Evolutionary conservation across 2,888 invertebrate genomes (phyloP).

Genomic region (Meiosimyza platycephala): DNA sequence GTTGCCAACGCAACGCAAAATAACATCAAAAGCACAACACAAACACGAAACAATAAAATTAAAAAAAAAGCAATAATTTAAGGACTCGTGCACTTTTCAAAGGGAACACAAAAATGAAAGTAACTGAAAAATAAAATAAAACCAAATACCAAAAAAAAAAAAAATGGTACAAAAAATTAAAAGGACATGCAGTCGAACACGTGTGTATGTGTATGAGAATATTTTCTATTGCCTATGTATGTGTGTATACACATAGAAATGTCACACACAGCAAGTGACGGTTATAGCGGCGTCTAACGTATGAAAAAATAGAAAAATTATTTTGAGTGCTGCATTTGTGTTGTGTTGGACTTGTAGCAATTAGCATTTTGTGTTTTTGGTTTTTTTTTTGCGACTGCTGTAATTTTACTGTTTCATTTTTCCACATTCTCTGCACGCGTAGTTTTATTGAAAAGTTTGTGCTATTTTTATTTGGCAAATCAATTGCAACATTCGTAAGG

Average conservation of each 20-base stretch:
- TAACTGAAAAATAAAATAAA: neutral
- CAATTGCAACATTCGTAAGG: no score
- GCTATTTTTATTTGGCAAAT: constrained; percentile 7
- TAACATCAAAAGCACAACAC: constrained; percentile 10
- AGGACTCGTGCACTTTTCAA: neutral
- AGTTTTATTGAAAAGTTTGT: neutral
- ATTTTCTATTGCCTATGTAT: constrained; percentile 4
- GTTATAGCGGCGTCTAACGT: neutral
- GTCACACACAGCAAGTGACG: constrained; percentile 13
- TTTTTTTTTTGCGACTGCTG: no score
- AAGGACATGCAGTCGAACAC: constrained; percentile 23
- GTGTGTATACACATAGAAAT: constrained; percentile 10
- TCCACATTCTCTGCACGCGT: no score
- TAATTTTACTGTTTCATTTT: no score
- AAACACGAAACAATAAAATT: neutral
- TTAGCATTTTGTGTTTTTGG: no score
- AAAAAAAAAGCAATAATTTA: neutral
- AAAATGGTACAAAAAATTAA: constrained; percentile 10
- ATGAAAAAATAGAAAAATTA: no score
- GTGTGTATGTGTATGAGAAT: neutral
- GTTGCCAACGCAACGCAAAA: constrained; percentile 30
- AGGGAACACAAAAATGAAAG: no score
- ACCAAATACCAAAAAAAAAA: neutral
- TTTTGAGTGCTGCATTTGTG: no score
- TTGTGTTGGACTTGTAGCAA: no score